phyloP scores from a whole-genome alignment of 1,140 invertebrate species.

The Lepeophtheirus salmonis region DNA sequence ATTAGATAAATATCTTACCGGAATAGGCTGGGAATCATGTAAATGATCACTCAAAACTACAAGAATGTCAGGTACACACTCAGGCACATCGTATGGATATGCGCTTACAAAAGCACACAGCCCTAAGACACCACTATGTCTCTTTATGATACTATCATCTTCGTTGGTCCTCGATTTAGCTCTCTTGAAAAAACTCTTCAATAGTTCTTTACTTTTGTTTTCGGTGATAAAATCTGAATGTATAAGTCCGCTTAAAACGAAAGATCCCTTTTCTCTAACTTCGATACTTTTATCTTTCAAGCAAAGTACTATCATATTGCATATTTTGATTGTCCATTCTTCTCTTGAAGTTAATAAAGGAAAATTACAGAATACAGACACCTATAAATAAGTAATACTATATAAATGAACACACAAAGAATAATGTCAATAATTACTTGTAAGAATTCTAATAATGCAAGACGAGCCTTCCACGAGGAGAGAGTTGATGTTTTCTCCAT shows the following conservation, averaged over 20 bases:
- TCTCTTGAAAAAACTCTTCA: conserved; percentile 25
- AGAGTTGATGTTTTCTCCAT: conserved; percentile 26
- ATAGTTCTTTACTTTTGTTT: conserved; percentile 28
- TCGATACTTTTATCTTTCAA: conserved; percentile 49
- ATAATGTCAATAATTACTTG: too few species aligned
- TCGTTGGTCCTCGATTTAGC: background rate
- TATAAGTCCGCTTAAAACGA: conserved; percentile 61
- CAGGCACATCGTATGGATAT: conserved; percentile 71
- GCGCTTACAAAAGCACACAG: conserved; percentile 70
- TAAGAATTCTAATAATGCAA: conserved; percentile 48
- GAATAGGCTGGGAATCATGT: conserved; percentile 74
- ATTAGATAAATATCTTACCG: conserved; percentile 35
- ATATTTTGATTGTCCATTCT: conserved; percentile 31
- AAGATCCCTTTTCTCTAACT: conserved; percentile 56
- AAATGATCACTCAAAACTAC: conserved; percentile 54
- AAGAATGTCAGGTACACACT: conserved; percentile 59
- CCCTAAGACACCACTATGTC: conserved; percentile 48
- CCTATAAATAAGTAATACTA: conserved; percentile 18
- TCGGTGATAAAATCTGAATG: conserved; percentile 52
- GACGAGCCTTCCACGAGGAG: conserved; percentile 54
- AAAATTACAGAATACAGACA: conserved; percentile 6
- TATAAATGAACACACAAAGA: too few species aligned
- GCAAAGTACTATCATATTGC: conserved; percentile 39
- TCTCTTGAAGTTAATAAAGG: conserved; percentile 23
- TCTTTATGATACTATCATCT: background rate